Evolutionary conservation across 2,113 vertebrate species (phyloP), one percentile per base, ranked within the genome.

Genomic region (Plotosus lineatus): DNA sequence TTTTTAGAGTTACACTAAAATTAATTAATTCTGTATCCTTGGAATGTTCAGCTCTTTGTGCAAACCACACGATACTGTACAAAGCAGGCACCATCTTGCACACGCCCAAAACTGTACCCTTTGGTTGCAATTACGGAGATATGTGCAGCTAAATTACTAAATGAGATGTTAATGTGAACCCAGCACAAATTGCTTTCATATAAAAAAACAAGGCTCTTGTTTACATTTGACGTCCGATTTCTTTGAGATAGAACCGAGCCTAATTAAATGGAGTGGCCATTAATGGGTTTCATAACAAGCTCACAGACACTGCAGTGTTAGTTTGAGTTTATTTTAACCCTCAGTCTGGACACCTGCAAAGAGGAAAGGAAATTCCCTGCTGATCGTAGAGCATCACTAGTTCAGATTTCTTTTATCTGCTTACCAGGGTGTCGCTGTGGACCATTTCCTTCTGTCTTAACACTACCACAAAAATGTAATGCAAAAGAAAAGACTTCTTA

Each of bases 121-220:
- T 50, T 33, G 68, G 26, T 72, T 33, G 17, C 69, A 72, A 21
- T 50, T 72, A 72, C 46, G 31, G 15, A 51, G 46, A 51, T 28
- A 72, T 72, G 3, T 72, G 69, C 46, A 11, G 28, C 28, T 46
- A 33, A n/a, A 33, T 72, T 50, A 72, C 46, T 51, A 72, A 72
- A 72, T 72, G 44, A 72, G 44, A 44, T 51, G 69, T 51, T 72
- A 33, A 51, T 72, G 46, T 72, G 28, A 72, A 11, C 46, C 46
- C 3, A 50, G 69, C 46, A n/a, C n/a, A 72, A 46, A 72, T 51
- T 71, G 26, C 42, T 71, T 71, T 71, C 42, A 28, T 71, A 46
- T 28, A 71, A 42, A 71, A 46, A 31, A 19, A 28, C n/a, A 71
- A 71, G 15, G 7, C 46, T 21, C 26, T 72, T 21, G 26, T 33